A percentile compares a stretch with the other conserved stretches of the same genome.
Evolutionary conservation across 1,140 invertebrate species (phyloP).

Genomic region (Leptinotarsa defecta): DNA sequence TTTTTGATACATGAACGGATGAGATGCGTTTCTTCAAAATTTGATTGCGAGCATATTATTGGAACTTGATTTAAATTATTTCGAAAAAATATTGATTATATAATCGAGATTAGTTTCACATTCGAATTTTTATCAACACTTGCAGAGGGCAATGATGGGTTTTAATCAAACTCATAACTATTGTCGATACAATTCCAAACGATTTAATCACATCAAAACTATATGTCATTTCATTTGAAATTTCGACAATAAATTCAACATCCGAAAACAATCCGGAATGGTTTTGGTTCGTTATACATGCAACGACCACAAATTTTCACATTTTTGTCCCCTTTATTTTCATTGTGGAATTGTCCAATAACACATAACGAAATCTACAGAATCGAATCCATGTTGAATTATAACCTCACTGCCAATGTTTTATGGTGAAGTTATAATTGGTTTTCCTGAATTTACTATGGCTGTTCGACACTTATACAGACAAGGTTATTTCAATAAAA

Average conservation of each 20-base stretch:
- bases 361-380: not conserved
- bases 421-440: not conserved
- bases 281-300: not conserved
- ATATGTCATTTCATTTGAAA: not conserved
- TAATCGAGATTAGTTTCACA: too few species aligned
- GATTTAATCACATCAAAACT: not conserved
- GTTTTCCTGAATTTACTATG: not conserved
- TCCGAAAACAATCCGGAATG: not conserved
- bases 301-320: constrained; percentile 1
- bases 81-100: too few species aligned
- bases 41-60: too few species aligned
- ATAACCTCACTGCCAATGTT: not conserved
- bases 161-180: too few species aligned
- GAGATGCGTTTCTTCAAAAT: too few species aligned
- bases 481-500: too few species aligned
- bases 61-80: too few species aligned
- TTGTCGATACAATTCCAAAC: too few species aligned
- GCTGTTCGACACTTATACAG: too few species aligned
- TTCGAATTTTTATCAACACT: too few species aligned
- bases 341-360: not conserved
- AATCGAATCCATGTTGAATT: not conserved
- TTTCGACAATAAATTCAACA: not conserved
- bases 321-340: not conserved
- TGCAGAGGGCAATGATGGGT: too few species aligned
- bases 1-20: too few species aligned